phyloP scores from a whole-genome alignment of 2,113 vertebrate species.

The Monopterus albus region DNA sequence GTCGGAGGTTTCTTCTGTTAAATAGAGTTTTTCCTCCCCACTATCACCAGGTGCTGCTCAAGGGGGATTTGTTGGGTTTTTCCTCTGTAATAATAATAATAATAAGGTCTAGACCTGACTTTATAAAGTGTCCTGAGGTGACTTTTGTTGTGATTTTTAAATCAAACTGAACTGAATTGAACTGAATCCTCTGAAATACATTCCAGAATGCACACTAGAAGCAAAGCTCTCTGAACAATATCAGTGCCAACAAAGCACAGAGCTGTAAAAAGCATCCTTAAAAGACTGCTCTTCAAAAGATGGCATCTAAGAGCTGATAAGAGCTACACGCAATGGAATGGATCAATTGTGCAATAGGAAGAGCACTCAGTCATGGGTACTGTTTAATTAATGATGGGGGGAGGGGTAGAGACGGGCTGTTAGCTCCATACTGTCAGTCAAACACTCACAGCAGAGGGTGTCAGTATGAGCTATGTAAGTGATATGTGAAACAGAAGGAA shows the following conservation, averaged over 20 bases:
- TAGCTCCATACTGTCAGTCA: conserved; percentile 77
- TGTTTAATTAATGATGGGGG: conserved; percentile 83
- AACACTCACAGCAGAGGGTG: conserved; percentile 66
- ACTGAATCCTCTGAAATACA: conserved; percentile 20
- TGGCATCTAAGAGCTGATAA: conserved; percentile 70
- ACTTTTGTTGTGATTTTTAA: no score
- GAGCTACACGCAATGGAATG: conserved; percentile 68
- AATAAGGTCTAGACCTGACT: no score
- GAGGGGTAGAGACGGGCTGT: conserved; percentile 76
- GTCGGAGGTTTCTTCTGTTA: no score
- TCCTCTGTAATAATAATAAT: no score
- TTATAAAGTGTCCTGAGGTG: no score
- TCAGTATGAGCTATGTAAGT: conserved; percentile 75
- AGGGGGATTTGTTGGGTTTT: no score
- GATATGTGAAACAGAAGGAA: conserved; percentile 70
- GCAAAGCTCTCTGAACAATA: conserved; percentile 41
- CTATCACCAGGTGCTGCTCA: no score
- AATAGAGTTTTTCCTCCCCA: no score
- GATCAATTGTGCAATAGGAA: conserved; percentile 76
- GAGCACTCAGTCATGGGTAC: conserved; percentile 73
- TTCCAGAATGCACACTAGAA: conserved; percentile 19
- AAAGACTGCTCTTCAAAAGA: conserved; percentile 66
- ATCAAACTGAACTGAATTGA: no score
- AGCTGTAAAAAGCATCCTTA: conserved; percentile 61
- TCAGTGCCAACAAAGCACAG: conserved; percentile 46